phyloP scores from a whole-genome alignment of 2,888 invertebrate species.

The Meganola albula region DNA sequence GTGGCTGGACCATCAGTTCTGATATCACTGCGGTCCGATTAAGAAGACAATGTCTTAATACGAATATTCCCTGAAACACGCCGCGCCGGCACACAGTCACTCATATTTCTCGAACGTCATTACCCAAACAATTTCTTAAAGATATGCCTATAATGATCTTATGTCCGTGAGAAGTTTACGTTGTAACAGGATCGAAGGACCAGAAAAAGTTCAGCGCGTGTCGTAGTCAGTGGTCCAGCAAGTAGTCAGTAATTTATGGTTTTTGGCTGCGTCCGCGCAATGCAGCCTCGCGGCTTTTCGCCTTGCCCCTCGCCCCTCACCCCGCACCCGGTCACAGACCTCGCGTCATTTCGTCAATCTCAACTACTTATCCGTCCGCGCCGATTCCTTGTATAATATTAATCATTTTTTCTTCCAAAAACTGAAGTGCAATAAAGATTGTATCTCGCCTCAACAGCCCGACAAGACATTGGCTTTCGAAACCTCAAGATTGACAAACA shows the following conservation, averaged over 20 bases:
- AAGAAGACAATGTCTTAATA: constrained; percentile 40
- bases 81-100: constrained; percentile 44
- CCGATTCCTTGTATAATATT: constrained; percentile 70
- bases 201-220: constrained; percentile 66
- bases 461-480: constrained; percentile 49
- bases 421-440: constrained; percentile 61
- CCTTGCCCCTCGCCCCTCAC: constrained; percentile 37
- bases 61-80: constrained; percentile 44
- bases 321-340: constrained; percentile 69
- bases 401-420: constrained; percentile 66
- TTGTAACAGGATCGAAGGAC: constrained; percentile 65
- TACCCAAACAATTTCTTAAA: constrained; percentile 61
- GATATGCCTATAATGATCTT: constrained; percentile 58
- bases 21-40: constrained; percentile 32
- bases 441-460: constrained; percentile 57
- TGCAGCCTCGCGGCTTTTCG: constrained; percentile 72
- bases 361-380: constrained; percentile 72
- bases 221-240: constrained; percentile 63
- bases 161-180: constrained; percentile 71
- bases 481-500: constrained; percentile 64
- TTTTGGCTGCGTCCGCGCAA: constrained; percentile 73
- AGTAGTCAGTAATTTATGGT: constrained; percentile 78
- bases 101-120: constrained; percentile 58
- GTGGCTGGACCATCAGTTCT: constrained; percentile 23
- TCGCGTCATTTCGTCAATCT: constrained; percentile 70